Conservation (phyloP, 1,140 invertebrate genomes). For the Hesperophylax magnus region DNA sequence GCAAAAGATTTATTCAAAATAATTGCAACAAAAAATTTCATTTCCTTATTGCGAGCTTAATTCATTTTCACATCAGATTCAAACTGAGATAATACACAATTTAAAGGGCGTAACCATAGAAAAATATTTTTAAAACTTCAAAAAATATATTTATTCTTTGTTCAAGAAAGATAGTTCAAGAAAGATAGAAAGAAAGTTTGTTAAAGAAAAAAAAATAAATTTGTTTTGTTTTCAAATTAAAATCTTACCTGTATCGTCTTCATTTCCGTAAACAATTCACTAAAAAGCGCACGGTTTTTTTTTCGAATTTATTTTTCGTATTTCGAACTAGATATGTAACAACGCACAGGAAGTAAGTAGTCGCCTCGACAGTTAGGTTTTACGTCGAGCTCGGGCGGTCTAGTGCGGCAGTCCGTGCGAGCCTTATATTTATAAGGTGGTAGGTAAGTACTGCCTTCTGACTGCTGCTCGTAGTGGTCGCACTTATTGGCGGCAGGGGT, state of each 20-base stretch:
- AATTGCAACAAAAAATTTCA: no score
- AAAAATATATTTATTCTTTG: no score
- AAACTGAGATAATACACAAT: no score
- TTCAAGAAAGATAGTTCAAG: no score
- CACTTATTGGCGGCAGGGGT: slow-evolving; percentile 12
- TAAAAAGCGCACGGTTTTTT: neutral
- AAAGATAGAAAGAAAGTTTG: no score
- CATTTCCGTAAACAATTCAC: slow-evolving; percentile 38
- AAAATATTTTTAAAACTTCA: no score
- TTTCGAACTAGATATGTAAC: slow-evolving; percentile 28
- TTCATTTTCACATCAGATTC: no score
- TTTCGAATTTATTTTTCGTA: slow-evolving; percentile 8
- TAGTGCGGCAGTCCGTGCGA: slow-evolving; percentile 37
- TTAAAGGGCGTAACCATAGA: no score
- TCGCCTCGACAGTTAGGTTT: slow-evolving; percentile 32
- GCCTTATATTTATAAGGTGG: slow-evolving; percentile 57
- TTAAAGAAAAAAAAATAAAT: no score
- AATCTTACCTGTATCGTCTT: slow-evolving; percentile 32
- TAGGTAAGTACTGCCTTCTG: slow-evolving; percentile 36
- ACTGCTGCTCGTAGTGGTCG: neutral
- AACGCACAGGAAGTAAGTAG: slow-evolving; percentile 19
- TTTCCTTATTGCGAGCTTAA: no score
- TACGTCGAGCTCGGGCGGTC: slow-evolving; percentile 38
- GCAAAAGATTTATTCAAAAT: no score
- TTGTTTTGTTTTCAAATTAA: no score